phyloP scores from a whole-genome alignment of 2,888 invertebrate genomes.

The Aleiodes leptofemur region DNA sequence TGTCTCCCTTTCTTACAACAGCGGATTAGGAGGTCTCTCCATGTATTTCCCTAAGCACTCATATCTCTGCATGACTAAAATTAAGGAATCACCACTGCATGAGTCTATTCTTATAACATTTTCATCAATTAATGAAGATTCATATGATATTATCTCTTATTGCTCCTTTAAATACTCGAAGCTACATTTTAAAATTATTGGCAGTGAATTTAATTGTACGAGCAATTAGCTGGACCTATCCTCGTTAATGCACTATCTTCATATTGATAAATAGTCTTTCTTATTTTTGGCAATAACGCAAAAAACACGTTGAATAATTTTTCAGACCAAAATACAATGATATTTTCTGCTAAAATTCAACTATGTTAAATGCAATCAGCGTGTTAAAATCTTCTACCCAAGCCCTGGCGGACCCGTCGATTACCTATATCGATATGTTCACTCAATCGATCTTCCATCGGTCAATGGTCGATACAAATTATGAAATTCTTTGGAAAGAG shows the following conservation, averaged over 20 bases:
- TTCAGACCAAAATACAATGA: constrained; percentile 63
- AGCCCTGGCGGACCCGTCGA: no score
- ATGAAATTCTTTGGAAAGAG: no score
- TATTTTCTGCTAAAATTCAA: constrained; percentile 46
- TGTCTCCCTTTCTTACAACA: no score
- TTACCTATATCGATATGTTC: no score
- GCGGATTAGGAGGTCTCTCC: no score
- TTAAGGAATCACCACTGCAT: no score
- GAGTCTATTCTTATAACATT: neutral
- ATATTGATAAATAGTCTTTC: no score
- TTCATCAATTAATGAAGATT: constrained; percentile 7
- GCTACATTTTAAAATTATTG: constrained; percentile 36
- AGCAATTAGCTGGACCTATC: constrained; percentile 56
- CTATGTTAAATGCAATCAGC: constrained; percentile 20
- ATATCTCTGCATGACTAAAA: no score
- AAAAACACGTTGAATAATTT: constrained; percentile 50
- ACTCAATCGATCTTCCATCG: no score
- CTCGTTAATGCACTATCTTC: constrained; percentile 42
- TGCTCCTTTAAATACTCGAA: neutral
- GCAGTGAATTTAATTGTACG: constrained; percentile 40
- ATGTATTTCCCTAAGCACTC: no score
- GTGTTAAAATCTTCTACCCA: constrained; percentile 45
- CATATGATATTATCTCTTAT: constrained; percentile 14
- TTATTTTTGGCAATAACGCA: constrained; percentile 51
- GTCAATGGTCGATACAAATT: no score